These are phyloP conservation scores for Catharus fuscescens DNA, from an alignment of 2,113 vertebrate genomes.

Conservation along the genomic window DNA sequence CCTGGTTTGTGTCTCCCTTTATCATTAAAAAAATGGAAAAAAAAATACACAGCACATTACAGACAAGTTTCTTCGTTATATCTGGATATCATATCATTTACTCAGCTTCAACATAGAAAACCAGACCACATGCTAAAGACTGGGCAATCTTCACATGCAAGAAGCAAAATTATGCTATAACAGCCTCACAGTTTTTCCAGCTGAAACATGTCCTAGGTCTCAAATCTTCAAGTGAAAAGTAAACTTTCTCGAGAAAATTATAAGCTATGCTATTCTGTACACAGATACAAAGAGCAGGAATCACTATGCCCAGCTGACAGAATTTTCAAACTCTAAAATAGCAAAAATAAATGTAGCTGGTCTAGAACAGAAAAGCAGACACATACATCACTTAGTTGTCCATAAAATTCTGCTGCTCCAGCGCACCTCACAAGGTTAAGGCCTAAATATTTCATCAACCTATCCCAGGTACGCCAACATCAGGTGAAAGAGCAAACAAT, in stretches of 20 bases:
- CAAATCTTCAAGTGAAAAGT: not conserved
- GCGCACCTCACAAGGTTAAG: not conserved
- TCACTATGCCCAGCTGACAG: not conserved
- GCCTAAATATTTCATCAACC: not conserved
- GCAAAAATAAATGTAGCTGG: not conserved
- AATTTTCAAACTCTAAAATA: not conserved
- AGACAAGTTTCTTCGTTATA: not conserved
- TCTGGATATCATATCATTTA: not conserved
- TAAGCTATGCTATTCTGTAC: not conserved
- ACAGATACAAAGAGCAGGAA: not conserved
- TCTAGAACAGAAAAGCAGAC: not conserved
- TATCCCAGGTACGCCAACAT: not conserved
- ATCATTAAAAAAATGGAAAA: rapidly evolving
- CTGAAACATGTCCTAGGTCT: not conserved
- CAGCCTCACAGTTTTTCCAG: not conserved
- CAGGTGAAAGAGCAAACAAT: not conserved
- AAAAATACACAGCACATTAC: not conserved
- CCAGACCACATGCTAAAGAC: not conserved
- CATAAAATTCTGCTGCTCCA: not conserved
- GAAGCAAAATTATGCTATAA: not conserved
- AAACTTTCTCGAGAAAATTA: not conserved
- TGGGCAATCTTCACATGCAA: not conserved
- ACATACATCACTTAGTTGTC: not conserved
- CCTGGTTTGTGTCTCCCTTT: not conserved
- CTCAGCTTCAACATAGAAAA: not conserved